phyloP scores from a whole-genome alignment of 2,797 vertebrate species.

The Trichosurus vulpecula region DNA sequence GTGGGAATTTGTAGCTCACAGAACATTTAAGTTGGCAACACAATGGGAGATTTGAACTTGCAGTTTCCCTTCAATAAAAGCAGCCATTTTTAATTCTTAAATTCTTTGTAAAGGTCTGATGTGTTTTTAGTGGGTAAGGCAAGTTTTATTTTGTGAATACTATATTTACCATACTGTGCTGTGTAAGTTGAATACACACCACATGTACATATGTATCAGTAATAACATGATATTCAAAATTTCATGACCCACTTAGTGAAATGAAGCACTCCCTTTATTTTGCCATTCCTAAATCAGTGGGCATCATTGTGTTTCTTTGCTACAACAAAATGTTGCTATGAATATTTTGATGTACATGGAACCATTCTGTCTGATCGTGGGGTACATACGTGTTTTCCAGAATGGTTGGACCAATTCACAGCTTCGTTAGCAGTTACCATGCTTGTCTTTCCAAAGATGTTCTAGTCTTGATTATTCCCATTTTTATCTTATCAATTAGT shows the following conservation, averaged over 20 bases:
- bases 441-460: neutral
- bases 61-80: neutral
- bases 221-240: neutral
- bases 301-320: neutral
- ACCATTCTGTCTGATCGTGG: neutral
- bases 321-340: neutral
- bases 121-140: neutral
- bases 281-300: neutral
- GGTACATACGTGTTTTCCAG: neutral
- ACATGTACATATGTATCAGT: neutral
- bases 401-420: neutral
- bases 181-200: neutral
- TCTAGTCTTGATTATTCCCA: neutral
- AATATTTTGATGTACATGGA: neutral
- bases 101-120: neutral
- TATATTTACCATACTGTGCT: neutral
- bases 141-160: neutral
- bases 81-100: neutral
- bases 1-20: neutral
- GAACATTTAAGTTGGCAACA: neutral
- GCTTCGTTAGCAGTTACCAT: neutral
- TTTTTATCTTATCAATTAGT: neutral
- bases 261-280: neutral
- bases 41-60: neutral
- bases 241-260: neutral